These are phyloP conservation scores for Calycopis cecrops DNA, from an alignment of 1,140 invertebrate genomes.

Conservation along the genomic window DNA sequence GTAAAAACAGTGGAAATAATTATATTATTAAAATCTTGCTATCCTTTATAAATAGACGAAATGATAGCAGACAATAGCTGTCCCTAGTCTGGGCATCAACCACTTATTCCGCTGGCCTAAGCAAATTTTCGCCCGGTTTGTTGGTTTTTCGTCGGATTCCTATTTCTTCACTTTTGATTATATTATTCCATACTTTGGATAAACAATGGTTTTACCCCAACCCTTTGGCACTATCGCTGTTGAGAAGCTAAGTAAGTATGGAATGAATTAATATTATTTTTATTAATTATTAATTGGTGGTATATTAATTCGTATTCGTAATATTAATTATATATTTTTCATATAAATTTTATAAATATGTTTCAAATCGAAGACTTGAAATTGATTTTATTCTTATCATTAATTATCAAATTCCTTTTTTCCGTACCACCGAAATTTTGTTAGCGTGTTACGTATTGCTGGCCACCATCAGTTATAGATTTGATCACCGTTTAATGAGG, in stretches of 20 bases:
- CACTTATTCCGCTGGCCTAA: slow-evolving; percentile 72
- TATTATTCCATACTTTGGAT: slow-evolving; percentile 73
- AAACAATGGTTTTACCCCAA: slow-evolving; percentile 61
- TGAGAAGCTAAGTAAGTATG: slow-evolving; percentile 36
- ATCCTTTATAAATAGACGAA: slow-evolving; percentile 3
- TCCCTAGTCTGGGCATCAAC: slow-evolving; percentile 50
- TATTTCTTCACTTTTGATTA: slow-evolving; percentile 74
- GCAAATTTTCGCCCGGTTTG: slow-evolving; percentile 68
- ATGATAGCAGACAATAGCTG: slow-evolving; percentile 26
- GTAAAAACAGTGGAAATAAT: slow-evolving; percentile 8
- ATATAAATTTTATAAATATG: too few relatives aligned
- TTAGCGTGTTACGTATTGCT: too few relatives aligned
- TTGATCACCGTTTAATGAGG: too few relatives aligned
- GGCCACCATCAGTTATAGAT: too few relatives aligned
- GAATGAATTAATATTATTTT: slow-evolving; percentile 33
- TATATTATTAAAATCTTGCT: background rate
- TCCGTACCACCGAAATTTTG: too few relatives aligned
- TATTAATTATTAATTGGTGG: background rate
- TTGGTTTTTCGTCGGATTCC: slow-evolving; percentile 71
- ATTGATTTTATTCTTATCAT: too few relatives aligned
- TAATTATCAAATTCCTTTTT: too few relatives aligned
- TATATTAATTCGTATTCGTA: too few relatives aligned
- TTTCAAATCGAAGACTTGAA: too few relatives aligned
- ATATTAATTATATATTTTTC: too few relatives aligned
- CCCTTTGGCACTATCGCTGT: slow-evolving; percentile 66